These are phyloP conservation scores for Drosophila lacertosa DNA, from an alignment of 1,140 invertebrate species.

Conservation along the genomic window DNA sequence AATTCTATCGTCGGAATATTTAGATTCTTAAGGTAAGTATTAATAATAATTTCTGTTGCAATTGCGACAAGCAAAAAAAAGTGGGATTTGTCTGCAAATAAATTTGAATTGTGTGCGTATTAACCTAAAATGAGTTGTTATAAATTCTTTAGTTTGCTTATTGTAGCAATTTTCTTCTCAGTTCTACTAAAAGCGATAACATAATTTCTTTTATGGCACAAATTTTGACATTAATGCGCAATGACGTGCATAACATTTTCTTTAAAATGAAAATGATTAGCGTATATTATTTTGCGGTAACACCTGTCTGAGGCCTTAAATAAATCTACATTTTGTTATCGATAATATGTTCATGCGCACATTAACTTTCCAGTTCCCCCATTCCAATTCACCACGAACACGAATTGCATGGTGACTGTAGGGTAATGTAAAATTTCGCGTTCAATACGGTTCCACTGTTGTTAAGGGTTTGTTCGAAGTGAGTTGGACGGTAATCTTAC, in stretches of 20 bases:
- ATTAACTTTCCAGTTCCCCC: conserved; percentile 11
- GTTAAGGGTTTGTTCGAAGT: conserved; percentile 84
- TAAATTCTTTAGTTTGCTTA: no score
- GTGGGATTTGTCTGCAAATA: no score
- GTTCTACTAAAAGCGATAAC: no score
- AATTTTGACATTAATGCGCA: no score
- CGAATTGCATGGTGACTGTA: conserved; percentile 32
- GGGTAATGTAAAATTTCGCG: conserved; percentile 54
- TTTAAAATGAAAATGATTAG: no score
- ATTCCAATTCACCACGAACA: conserved; percentile 52
- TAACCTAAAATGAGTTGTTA: no score
- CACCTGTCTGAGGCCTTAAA: background rate
- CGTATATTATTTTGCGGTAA: background rate
- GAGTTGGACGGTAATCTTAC: conserved; percentile 57
- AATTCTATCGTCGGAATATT: background rate
- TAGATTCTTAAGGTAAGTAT: background rate
- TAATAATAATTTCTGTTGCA: background rate
- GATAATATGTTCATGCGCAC: conserved; percentile 43
- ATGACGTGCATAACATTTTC: no score
- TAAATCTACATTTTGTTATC: conserved; percentile 25
- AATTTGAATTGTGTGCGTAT: no score
- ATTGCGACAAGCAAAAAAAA: no score
- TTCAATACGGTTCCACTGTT: conserved; percentile 75
- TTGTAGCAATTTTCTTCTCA: no score
- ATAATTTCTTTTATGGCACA: no score